Evolutionary conservation across 2,797 vertebrate species (phyloP).

Genomic region (Streptopelia turtur): DNA sequence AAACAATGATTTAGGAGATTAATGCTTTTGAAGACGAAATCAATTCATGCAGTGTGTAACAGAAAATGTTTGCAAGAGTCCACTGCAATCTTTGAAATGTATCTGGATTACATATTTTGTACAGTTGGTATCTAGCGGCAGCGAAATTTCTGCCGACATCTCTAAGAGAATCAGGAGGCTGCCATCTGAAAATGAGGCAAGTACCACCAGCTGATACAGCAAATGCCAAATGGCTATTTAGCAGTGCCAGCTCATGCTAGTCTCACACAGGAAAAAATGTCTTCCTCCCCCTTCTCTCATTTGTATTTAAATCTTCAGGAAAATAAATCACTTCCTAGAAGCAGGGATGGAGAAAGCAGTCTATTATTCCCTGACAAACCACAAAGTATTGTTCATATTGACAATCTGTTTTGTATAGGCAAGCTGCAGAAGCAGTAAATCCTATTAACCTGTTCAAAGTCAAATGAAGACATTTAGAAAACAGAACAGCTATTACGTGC

Average conservation of each 20-base stretch:
- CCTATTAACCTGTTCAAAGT: conserved; percentile 67
- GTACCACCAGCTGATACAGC: conserved; percentile 4
- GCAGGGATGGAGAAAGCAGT: conserved; percentile 3
- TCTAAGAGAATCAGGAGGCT: neutral
- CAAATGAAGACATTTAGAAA: conserved; percentile 67
- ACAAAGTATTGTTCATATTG: conserved; percentile 46
- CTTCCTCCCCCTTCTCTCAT: neutral
- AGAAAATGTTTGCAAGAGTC: neutral
- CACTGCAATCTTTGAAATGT: neutral
- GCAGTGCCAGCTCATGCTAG: neutral
- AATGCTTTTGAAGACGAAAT: conserved; percentile 1
- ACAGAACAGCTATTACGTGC: conserved; percentile 11
- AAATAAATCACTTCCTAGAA: conserved; percentile 66
- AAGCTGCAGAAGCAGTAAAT: conserved; percentile 50
- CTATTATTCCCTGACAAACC: conserved; percentile 55
- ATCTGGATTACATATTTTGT: neutral
- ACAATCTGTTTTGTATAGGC: conserved; percentile 42
- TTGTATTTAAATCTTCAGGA: conserved; percentile 49
- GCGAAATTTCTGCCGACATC: neutral
- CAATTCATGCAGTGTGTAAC: neutral
- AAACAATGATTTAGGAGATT: conserved; percentile 14
- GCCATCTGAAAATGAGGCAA: neutral
- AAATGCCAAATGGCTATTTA: conserved; percentile 55
- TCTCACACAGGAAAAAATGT: neutral
- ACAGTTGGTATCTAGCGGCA: neutral